Conservation (phyloP, 2,888 invertebrate species). For the Synergus japonicus region DNA sequence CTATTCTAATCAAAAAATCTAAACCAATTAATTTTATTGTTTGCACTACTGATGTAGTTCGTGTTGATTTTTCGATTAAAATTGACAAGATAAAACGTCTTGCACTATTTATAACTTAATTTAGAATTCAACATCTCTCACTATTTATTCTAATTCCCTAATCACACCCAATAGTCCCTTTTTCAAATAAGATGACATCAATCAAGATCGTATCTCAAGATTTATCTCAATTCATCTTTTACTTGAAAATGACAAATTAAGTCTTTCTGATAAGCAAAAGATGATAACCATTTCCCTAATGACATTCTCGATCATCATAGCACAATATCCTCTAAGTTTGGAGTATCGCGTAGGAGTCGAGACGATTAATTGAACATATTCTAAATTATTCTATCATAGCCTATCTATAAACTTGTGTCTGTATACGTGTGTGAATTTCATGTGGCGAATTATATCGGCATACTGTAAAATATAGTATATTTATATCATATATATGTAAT, state of each 20-base stretch:
- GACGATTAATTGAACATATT: slow-evolving; percentile 69
- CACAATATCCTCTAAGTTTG: slow-evolving; percentile 47
- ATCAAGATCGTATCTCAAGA: not conserved
- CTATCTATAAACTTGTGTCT: slow-evolving; percentile 71
- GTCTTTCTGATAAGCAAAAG: not conserved
- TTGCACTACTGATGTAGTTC: not conserved
- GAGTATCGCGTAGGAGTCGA: slow-evolving; percentile 68
- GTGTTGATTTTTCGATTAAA: not conserved
- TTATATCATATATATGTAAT: slow-evolving; percentile 56
- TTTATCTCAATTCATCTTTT: not conserved
- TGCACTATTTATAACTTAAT: slow-evolving; percentile 11
- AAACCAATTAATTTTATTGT: not conserved
- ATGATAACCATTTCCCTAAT: slow-evolving; percentile 32
- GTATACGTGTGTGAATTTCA: slow-evolving; percentile 46
- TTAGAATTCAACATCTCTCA: slow-evolving; percentile 13
- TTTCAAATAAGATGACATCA: slow-evolving; percentile 5
- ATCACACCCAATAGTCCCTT: slow-evolving; percentile 20
- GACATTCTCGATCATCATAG: not conserved
- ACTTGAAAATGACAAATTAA: not conserved
- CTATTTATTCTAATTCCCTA: slow-evolving; percentile 16
- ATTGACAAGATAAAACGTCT: not conserved
- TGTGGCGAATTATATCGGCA: slow-evolving; percentile 59
- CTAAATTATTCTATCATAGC: slow-evolving; percentile 76
- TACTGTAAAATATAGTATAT: slow-evolving; percentile 66
- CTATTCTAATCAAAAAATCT: not conserved